Evolutionary conservation across 2,888 invertebrate genomes (phyloP).

Genomic region (Limnephilus marmoratus): DNA sequence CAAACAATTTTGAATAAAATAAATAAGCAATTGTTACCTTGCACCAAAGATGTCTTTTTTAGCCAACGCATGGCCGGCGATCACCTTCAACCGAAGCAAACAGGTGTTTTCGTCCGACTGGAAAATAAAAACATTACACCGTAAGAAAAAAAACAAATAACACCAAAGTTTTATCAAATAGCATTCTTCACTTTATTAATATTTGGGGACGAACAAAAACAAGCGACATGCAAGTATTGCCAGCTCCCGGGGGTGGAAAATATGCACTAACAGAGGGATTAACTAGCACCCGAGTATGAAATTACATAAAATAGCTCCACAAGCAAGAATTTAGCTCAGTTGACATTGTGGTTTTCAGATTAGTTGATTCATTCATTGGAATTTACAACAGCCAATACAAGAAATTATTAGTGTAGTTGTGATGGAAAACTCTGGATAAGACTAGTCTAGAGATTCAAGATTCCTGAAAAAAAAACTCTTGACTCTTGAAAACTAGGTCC

Average conservation of each 20-base stretch:
- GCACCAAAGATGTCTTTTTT: slow-evolving; percentile 99
- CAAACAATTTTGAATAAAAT: slow-evolving; percentile 44
- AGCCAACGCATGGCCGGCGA: slow-evolving; percentile 93
- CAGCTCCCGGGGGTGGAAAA: not conserved
- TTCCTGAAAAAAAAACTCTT: too few relatives aligned
- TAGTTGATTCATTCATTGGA: too few relatives aligned
- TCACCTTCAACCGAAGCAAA: slow-evolving; percentile 89
- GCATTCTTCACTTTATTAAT: not conserved
- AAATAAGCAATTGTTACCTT: slow-evolving; percentile 78
- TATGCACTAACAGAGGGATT: not conserved
- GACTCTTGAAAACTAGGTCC: too few relatives aligned
- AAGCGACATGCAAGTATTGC: not conserved
- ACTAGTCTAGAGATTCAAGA: too few relatives aligned
- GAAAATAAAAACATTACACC: slow-evolving; percentile 67
- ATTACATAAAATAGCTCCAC: not conserved
- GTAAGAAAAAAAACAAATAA: not conserved
- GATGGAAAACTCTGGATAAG: too few relatives aligned
- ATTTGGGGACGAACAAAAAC: not conserved
- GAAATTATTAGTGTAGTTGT: too few relatives aligned
- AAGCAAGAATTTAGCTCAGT: too few relatives aligned
- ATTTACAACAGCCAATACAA: too few relatives aligned
- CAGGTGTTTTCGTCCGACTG: slow-evolving; percentile 89
- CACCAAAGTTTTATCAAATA: not conserved
- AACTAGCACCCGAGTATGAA: not conserved
- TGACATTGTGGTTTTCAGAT: too few relatives aligned